These are phyloP conservation scores for Mesochorus sp. DNA, from an alignment of 2,888 invertebrate genomes.

Conservation along the genomic window DNA sequence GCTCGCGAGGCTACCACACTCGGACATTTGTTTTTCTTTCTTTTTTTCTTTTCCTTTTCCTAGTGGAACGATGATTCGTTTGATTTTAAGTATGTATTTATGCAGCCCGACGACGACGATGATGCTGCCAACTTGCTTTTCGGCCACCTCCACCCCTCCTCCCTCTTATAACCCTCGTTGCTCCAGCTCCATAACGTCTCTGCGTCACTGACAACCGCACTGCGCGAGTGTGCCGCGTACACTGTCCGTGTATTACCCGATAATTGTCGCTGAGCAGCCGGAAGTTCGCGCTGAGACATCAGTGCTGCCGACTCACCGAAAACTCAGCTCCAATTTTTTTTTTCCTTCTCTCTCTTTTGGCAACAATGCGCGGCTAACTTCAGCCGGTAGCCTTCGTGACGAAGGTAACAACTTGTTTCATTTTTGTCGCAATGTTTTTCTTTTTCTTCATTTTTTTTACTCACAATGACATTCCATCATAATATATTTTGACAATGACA, in stretches of 20 bases:
- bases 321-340: neutral
- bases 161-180: constrained; percentile 8
- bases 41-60: neutral
- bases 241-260: constrained; percentile 51
- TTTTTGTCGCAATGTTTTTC: neutral
- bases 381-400: constrained; percentile 45
- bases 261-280: constrained; percentile 8
- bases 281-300: constrained; percentile 12
- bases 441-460: neutral
- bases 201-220: constrained; percentile 38
- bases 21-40: no score
- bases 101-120: neutral
- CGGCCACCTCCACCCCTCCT: neutral
- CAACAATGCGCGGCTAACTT: constrained; percentile 46
- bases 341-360: constrained; percentile 19
- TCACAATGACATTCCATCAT: no score
- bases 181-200: constrained; percentile 20
- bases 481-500: no score
- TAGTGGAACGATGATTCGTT: constrained; percentile 1
- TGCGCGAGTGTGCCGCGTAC: constrained; percentile 60
- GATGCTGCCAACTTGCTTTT: constrained; percentile 4
- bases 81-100: neutral
- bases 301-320: constrained; percentile 2
- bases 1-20: no score
- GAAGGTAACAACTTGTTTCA: constrained; percentile 38